Conservation (phyloP, 2,888 invertebrate genomes). For the Drosophila dives region DNA sequence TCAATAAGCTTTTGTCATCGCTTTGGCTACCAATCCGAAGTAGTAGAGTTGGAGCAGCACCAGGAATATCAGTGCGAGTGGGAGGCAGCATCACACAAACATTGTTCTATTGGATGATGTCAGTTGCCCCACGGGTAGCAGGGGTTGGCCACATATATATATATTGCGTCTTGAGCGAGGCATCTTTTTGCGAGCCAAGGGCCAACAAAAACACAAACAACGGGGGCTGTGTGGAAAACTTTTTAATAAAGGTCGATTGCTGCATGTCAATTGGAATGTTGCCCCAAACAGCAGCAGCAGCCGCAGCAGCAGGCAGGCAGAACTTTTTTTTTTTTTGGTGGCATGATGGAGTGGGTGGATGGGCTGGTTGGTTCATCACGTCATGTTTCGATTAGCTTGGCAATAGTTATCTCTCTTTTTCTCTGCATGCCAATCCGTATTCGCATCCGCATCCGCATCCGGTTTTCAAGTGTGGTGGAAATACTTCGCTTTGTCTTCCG, state of each 20-base stretch:
- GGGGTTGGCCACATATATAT: constrained; percentile 56
- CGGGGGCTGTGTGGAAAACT: constrained; percentile 54
- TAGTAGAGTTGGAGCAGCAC: constrained; percentile 14
- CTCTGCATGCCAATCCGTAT: constrained; percentile 50
- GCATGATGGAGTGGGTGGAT: not conserved
- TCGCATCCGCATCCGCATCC: constrained; percentile 71
- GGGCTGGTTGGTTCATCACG: constrained; percentile 40
- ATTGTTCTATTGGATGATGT: constrained; percentile 72
- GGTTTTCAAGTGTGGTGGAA: constrained; percentile 54
- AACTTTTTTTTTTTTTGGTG: constrained; percentile 19
- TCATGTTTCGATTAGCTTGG: constrained; percentile 71
- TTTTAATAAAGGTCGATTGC: constrained; percentile 82
- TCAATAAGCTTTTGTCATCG: constrained; percentile 82
- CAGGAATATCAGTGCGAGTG: not conserved
- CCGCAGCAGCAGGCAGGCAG: constrained; percentile 5
- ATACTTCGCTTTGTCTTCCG: constrained; percentile 70
- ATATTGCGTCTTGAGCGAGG: constrained; percentile 77
- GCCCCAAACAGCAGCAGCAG: constrained; percentile 18
- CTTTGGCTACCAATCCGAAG: constrained; percentile 44
- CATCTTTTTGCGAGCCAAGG: constrained; percentile 60
- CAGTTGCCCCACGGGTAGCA: constrained; percentile 51
- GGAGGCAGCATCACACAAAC: constrained; percentile 65
- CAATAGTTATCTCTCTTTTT: constrained; percentile 58
- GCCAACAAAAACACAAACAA: constrained; percentile 37
- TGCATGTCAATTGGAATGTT: constrained; percentile 77